Base-by-base conservation (phyloP, 2,113 vertebrate genomes). In the Myotis davidii region DNA sequence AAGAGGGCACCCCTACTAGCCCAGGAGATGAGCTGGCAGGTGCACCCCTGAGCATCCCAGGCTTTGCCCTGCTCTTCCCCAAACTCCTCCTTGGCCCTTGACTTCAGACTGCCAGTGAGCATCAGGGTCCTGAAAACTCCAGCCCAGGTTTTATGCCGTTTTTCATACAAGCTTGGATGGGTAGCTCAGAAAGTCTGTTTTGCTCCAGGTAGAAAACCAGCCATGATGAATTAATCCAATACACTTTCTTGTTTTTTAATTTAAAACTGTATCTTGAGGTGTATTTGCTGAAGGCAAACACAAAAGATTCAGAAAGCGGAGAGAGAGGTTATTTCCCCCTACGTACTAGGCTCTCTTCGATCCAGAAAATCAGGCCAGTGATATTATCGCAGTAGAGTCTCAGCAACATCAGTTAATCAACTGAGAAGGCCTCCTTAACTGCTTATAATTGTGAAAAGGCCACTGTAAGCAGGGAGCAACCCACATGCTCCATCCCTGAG, bases 191-290 rank as follows among this genome's bases (percentile, higher is more conserved):
- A 88, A 91, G 48, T 42, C 73, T 79, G 42, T 92, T 94, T 86
- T 93, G 79, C 96, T 96, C 70, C 76, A 86, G 92, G 95, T 95
- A 54, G 83, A 95, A 96, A 97, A 85, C 76, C 79, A 93, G 92
- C 69, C 91, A 87, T 86, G 96, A 96, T 94, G 90, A 97, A 96
- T 97, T 86, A 84, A 96, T 93, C 83, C 90, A 95, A 84, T 76
- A 72, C 56, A 29, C 45, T 87, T 94, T 91, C 90, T 81, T 85
- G 78, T 91, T 94, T 95, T 91, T 95, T 94, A 91, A 96, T 95
- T 93, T 93, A 81, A 96, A 96, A 91, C 74, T 90, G 59, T 88
- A 70, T 79, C 94, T 94, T 23, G 61, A 83, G 88, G 77, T 96
- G 25, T 69, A 82, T 85, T 88, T 0, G 17, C 86, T 83, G 20